Conservation (phyloP, 2,888 invertebrate genomes). For the Lysandra bellargus region DNA sequence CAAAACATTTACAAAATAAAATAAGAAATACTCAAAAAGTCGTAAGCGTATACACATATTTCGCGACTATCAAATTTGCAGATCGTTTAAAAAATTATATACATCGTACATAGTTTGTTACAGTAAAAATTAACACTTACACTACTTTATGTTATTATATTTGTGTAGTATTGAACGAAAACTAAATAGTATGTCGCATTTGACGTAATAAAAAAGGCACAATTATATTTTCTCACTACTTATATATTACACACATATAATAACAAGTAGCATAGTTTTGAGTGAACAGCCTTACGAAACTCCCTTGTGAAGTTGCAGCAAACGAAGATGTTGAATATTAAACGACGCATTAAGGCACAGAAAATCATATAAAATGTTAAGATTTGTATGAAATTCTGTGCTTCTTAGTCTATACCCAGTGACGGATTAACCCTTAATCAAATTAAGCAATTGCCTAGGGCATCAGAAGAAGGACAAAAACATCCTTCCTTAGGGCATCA, state of each 20-base stretch:
- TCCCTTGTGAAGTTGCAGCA: neutral
- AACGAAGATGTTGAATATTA: neutral
- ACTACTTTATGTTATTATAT: conserved; percentile 13
- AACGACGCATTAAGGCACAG: neutral
- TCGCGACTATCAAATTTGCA: conserved; percentile 7
- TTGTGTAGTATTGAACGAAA: conserved; percentile 12
- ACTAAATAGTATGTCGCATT: neutral
- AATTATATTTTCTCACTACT: neutral
- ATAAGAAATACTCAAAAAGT: neutral
- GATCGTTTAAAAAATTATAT: conserved; percentile 22
- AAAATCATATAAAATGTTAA: neutral
- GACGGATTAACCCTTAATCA: too few relatives aligned
- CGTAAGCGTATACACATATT: neutral
- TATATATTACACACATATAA: conserved; percentile 5
- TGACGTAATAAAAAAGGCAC: conserved; percentile 16
- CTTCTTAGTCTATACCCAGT: neutral
- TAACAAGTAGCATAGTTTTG: neutral
- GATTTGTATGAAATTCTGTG: neutral
- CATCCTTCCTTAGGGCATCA: too few relatives aligned
- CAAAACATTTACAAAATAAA: conserved; percentile 19
- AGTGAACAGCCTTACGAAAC: neutral
- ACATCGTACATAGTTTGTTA: conserved; percentile 22
- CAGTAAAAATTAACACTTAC: conserved; percentile 26
- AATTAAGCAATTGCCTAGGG: too few relatives aligned
- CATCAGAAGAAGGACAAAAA: too few relatives aligned